Base-by-base conservation (phyloP, 2,888 invertebrate genomes). In the Cephus spinipes region DNA sequence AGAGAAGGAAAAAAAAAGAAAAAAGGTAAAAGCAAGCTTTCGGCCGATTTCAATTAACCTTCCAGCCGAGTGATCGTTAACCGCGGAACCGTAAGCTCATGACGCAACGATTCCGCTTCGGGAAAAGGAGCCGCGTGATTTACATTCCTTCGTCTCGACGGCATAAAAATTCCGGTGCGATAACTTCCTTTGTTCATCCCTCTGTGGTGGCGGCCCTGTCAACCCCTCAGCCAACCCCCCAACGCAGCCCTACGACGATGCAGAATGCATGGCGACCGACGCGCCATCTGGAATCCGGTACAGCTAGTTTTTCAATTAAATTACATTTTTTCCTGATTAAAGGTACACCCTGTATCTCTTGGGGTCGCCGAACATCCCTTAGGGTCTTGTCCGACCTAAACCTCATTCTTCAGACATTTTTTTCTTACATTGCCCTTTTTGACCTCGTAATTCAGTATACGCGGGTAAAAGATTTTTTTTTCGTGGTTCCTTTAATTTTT, bases 161-260 rank as follows among this genome's bases (percentile, higher is more conserved):
- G 87, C 89, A 90, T 90, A 90, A 91, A 91, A 91, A 90, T 91
- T 90, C 90, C 89, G 85, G 85, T 84, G 86, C 88, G 87, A 90
- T 90, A 90, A 90, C 90, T 91, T 90, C 88, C 88, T 91, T 90
- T 90, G 90, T 91, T 90, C 88, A 87, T 85, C 86, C 88, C 90
- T 87, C 87, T 82, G 81, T 79, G 82, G 86, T 83, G 84, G 84
- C 79, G 78, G 79, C 55, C 55, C 55, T 55, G 55, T 55, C 55
- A 55, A 23, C 55, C 55, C 55, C 55, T 55, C 55, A 55, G 55
- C 9, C 55, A 23, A 55, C 23, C 55, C 40, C 40, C 55, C 9
- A 55, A 55, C 23, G 9, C 23, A 55, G 55, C 55, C 55, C 23
- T 55, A 55, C 55, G 23, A 55, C 23, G 23, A 9, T 55, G 55